Evolutionary conservation across 2,888 invertebrate genomes (phyloP).

Genomic region (Phoronis australis): DNA sequence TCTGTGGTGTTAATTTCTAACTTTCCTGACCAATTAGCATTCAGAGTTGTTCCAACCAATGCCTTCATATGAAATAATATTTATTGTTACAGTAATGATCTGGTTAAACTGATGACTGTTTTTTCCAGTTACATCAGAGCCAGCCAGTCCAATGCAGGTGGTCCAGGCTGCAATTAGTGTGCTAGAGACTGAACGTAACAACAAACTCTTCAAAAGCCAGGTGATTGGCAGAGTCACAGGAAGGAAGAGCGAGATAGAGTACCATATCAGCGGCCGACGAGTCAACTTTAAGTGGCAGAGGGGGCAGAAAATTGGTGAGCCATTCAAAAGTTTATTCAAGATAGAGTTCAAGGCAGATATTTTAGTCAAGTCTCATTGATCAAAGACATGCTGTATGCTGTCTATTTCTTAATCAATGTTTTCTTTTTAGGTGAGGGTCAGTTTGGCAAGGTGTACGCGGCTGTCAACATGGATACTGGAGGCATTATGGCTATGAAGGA

Average conservation of each 20-base stretch:
- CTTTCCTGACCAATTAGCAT: too few species aligned
- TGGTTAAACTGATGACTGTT: too few species aligned
- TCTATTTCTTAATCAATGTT: too few species aligned
- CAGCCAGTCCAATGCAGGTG: background rate
- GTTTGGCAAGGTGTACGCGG: constrained; percentile 92
- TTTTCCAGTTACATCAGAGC: too few species aligned
- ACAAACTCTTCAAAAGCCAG: constrained; percentile 57
- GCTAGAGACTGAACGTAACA: constrained; percentile 65
- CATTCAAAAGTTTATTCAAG: background rate
- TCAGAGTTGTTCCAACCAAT: too few species aligned
- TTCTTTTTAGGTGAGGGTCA: constrained; percentile 69
- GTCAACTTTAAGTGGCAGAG: constrained; percentile 92
- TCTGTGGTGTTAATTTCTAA: too few species aligned
- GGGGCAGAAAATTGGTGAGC: constrained; percentile 71
- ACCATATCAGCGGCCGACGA: constrained; percentile 69
- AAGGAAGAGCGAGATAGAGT: constrained; percentile 59
- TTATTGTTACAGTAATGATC: too few species aligned
- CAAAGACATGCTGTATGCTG: constrained; percentile 87
- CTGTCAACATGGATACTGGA: constrained; percentile 85
- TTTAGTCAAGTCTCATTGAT: too few species aligned
- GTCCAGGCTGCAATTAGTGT: constrained; percentile 57
- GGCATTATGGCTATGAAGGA: constrained; percentile 95
- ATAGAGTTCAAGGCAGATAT: too few species aligned
- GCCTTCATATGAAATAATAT: too few species aligned
- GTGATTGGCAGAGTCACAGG: constrained; percentile 65